Conservation (phyloP, 2,797 vertebrate species). For the Parauchenoglanis punctatus region DNA sequence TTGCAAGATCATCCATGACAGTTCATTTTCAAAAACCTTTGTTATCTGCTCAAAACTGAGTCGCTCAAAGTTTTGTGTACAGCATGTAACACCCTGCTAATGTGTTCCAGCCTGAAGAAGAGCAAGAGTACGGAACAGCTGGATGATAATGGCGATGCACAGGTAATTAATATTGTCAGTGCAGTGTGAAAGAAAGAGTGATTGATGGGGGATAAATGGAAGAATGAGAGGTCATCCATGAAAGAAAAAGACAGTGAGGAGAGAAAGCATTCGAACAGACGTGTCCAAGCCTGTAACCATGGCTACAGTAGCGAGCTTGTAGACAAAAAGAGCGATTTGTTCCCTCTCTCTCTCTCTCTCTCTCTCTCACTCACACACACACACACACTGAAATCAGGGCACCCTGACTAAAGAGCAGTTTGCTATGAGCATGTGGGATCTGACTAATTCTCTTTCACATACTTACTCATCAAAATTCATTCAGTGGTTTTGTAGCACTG, state of each 20-base stretch:
- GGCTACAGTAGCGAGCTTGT: slow-evolving; percentile 31
- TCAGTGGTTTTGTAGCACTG: slow-evolving; percentile 36
- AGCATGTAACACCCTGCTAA: background rate
- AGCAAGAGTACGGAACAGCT: slow-evolving; percentile 46
- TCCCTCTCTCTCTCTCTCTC: no score
- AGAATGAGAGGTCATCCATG: background rate
- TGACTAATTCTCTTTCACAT: slow-evolving; percentile 53
- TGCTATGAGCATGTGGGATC: slow-evolving; percentile 42
- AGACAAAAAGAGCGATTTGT: slow-evolving; percentile 32
- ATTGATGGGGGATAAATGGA: background rate
- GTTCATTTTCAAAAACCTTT: background rate
- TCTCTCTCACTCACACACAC: background rate
- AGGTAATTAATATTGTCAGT: slow-evolving; percentile 38
- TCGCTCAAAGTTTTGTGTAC: background rate
- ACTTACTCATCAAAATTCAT: slow-evolving; percentile 45
- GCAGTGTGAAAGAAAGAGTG: background rate
- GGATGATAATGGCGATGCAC: slow-evolving; percentile 18
- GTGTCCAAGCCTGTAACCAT: slow-evolving; percentile 47
- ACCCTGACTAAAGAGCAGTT: slow-evolving; percentile 37
- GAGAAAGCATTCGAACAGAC: slow-evolving; percentile 15
- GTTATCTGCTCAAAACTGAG: background rate
- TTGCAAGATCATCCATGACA: background rate
- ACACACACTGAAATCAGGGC: slow-evolving; percentile 24
- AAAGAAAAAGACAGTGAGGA: slow-evolving; percentile 1
- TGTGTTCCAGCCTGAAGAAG: slow-evolving; percentile 51